phyloP scores from a whole-genome alignment of 64 coral and sea anemone species.

The Stichodactyla helianthus region DNA sequence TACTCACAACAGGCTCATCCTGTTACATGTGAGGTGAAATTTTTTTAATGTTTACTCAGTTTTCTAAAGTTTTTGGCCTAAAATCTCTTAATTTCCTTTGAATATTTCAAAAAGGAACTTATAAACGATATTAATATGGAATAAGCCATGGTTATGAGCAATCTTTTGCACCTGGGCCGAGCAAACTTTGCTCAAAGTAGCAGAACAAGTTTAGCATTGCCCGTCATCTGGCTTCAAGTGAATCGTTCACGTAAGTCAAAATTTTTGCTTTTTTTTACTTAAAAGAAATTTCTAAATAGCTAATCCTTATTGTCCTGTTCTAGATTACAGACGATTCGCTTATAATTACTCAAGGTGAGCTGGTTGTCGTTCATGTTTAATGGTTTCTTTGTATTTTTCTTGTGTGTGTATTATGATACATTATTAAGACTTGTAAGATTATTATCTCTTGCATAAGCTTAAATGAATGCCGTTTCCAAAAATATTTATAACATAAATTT shows the following conservation, averaged over 20 bases:
- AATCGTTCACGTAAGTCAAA: background rate
- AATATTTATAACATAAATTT: too few species aligned
- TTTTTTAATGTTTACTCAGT: background rate
- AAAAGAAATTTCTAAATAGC: background rate
- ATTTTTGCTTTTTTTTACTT: background rate
- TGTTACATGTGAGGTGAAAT: background rate
- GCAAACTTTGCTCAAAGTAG: constrained; percentile 24
- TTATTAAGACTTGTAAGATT: too few species aligned
- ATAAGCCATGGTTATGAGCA: background rate
- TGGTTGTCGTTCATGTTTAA: background rate
- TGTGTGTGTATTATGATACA: background rate
- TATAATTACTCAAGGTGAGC: background rate
- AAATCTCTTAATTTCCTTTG: background rate
- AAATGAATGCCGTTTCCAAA: too few species aligned
- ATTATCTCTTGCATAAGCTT: too few species aligned
- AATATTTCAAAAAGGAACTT: background rate
- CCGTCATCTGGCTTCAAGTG: background rate
- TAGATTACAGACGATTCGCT: background rate
- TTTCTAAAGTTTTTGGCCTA: background rate
- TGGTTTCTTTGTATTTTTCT: background rate
- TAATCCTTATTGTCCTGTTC: background rate
- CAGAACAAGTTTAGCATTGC: background rate
- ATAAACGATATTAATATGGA: background rate
- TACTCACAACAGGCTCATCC: background rate
- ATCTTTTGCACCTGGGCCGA: background rate